Conservation (phyloP, 2,113 vertebrate species). For the Halcyon malimbica region DNA sequence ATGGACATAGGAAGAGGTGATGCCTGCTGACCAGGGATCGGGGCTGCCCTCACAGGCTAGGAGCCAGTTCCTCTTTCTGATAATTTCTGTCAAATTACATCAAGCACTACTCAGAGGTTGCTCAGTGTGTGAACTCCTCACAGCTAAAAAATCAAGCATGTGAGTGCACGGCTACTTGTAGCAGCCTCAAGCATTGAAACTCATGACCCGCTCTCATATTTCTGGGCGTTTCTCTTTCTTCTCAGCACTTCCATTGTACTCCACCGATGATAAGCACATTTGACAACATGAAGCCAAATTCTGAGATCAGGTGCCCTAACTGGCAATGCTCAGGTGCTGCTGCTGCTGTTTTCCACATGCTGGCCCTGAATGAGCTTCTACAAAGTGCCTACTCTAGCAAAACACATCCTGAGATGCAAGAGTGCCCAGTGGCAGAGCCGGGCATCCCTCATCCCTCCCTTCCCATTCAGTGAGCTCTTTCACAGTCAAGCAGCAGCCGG, state of each 20-base stretch:
- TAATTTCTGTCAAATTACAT: constrained; percentile 16
- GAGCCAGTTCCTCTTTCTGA: neutral
- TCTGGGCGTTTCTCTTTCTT: neutral
- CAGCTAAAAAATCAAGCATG: neutral
- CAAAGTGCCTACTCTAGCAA: neutral
- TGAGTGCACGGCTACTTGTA: neutral
- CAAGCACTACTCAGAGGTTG: neutral
- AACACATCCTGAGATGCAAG: neutral
- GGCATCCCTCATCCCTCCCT: neutral
- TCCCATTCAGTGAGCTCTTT: neutral
- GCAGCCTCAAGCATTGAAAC: neutral
- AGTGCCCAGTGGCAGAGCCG: neutral
- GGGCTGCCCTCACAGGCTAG: neutral
- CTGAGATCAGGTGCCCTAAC: neutral
- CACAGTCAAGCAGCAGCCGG: neutral
- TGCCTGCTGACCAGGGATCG: neutral
- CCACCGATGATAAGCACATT: neutral
- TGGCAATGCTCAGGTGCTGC: neutral
- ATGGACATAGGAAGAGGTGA: neutral
- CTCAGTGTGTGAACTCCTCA: neutral
- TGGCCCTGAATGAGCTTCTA: neutral
- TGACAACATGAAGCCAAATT: neutral
- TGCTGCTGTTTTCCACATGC: neutral
- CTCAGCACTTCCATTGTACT: neutral
- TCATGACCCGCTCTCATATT: neutral